Evolutionary conservation across 2,113 vertebrate species (phyloP), one percentile per base, ranked within the genome.

Genomic region (Tachycineta bicolor): DNA sequence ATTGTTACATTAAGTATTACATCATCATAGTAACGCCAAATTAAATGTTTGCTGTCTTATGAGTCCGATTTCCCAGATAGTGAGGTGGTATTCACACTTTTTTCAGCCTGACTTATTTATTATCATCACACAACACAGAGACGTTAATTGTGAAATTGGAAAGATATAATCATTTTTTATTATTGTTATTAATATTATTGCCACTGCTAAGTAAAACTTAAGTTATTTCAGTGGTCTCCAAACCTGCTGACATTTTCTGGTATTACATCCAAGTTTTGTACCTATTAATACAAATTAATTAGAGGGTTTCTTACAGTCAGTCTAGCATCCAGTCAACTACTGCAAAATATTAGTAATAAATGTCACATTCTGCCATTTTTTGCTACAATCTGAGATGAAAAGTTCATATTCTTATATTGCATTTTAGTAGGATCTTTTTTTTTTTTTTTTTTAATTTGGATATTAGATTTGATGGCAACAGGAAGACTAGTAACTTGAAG

Each of bases 401-500:
- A 75, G 52, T 90, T 95, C 19, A 11, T 78, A 71, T 56, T 63
- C 24, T 90, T 96, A 21, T 62, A 22, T 88, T 14, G 2, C 25
- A 56, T 68, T 93, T 91, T 55, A 63, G 49, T 84, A 75, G 52
- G 64, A 81, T 37, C 37, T 37, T 37, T 37, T 37, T 37, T 37
- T 37, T 37, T 37, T 37, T 37, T 37, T 37, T 37, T 37, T 37
- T 37, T 37, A 9, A 88, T 95, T 62, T 81, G 68, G 49, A 20
- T 86, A 74, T 95, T 87, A 87, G 44, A 75, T 94, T 94, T 80
- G 78, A 89, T 94, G 63, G 68, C 59, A 94, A 65, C 0, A 11
- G 75, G 34, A 88, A 94, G 79, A 88, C 76, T 92, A 93, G 91
- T 86, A 85, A 87, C 82, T 90, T 89, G 44, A 95, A 95, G 56